Conservation (phyloP, 2,797 vertebrate genomes). For the Thaleichthys pacificus region DNA sequence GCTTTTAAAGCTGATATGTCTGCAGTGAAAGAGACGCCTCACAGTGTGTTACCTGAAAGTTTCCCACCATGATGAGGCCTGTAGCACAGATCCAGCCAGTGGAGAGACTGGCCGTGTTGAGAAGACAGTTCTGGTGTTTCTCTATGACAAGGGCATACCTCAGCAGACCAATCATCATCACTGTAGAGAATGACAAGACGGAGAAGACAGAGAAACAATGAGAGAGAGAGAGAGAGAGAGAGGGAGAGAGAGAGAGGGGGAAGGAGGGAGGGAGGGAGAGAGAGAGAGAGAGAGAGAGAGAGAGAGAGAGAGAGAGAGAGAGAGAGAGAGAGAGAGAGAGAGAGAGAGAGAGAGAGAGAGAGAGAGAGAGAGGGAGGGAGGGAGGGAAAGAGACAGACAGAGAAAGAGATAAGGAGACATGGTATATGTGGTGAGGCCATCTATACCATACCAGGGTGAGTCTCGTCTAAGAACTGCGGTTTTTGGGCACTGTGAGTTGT, state of each 20-base stretch:
- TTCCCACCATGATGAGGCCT: constrained; percentile 89
- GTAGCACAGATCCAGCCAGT: constrained; percentile 85
- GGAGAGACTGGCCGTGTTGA: constrained; percentile 85
- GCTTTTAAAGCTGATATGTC: background rate
- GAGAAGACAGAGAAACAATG: constrained; percentile 17
- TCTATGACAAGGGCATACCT: constrained; percentile 87
- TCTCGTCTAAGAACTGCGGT: background rate
- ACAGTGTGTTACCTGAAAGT: constrained; percentile 81
- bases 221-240: background rate
- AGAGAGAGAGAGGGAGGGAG: background rate
- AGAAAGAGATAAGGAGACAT: background rate
- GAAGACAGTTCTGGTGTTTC: constrained; percentile 81
- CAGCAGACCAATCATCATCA: constrained; percentile 86
- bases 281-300: background rate
- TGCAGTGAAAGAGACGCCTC: background rate
- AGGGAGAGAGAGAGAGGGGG: rapidly evolving
- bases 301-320: background rate
- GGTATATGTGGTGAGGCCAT: background rate
- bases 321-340: background rate
- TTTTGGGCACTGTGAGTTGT: background rate
- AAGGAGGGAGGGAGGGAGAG: background rate
- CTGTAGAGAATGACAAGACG: constrained; percentile 44
- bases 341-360: background rate
- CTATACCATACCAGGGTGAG: background rate
- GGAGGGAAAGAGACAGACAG: background rate